These are phyloP conservation scores for Vanessa atalanta DNA, from an alignment of 1,140 invertebrate species.

Conservation along the genomic window DNA sequence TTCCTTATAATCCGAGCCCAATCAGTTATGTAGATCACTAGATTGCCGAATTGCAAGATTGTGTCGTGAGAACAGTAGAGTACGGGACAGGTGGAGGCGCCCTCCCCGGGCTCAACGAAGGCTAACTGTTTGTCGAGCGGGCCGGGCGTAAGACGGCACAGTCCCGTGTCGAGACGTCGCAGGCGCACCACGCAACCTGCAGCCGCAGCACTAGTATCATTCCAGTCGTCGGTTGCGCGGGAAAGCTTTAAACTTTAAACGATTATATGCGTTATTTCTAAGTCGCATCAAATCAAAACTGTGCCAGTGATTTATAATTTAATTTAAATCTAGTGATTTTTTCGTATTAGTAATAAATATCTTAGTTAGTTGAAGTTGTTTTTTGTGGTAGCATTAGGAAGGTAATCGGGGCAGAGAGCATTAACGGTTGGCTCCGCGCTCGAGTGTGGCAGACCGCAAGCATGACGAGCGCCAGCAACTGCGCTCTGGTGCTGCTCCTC, in stretches of 20 bases:
- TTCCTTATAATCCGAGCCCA: constrained; percentile 71
- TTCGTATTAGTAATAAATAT: constrained; percentile 29
- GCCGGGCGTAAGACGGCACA: constrained; percentile 56
- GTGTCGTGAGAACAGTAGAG: constrained; percentile 73
- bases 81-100: constrained; percentile 65
- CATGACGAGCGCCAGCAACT: constrained; percentile 73
- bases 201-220: constrained; percentile 37
- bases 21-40: constrained; percentile 75
- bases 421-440: constrained; percentile 78
- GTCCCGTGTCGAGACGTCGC: constrained; percentile 59
- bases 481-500: constrained; percentile 68
- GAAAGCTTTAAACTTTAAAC: constrained; percentile 34
- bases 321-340: constrained; percentile 26
- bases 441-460: constrained; percentile 76
- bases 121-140: constrained; percentile 66
- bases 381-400: constrained; percentile 64
- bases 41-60: constrained; percentile 64
- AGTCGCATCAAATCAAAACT: constrained; percentile 11
- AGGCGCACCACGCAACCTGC: constrained; percentile 59
- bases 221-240: constrained; percentile 42
- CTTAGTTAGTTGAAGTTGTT: constrained; percentile 43
- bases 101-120: constrained; percentile 56
- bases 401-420: constrained; percentile 78
- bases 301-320: constrained; percentile 45
- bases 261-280: constrained; percentile 23